Evolutionary conservation across 1,140 invertebrate species (phyloP), one percentile per base, ranked within the genome.

Genomic region (Batillaria attramentaria): DNA sequence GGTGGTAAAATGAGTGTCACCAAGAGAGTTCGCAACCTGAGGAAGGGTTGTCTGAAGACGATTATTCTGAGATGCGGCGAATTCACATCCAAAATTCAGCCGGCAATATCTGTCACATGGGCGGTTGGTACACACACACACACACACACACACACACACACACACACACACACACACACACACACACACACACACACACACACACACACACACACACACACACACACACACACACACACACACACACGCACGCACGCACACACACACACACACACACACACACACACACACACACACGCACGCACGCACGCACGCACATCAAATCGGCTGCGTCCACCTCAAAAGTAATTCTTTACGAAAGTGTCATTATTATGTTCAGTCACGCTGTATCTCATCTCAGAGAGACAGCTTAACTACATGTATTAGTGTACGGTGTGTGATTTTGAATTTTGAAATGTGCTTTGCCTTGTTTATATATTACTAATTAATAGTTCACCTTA

Each of bases 221-320:
- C 54, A 20, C 54, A 60, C 54, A 20, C 54, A 5, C 31, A 20
- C 4, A 28, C 54, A 20, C 54, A 3, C 4, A 28, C 5, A 3
- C 54, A 20, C 4, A 20, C 4, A 20, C 54, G 31, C 20, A 3
- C 54, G 20, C 54, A 60, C 54, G 20, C 54, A 60, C 54, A 20
- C 54, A 60, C 54, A 20, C 54, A 60, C 54, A 60, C 5, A 60
- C 54, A 60, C 54, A 60, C 54, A 60, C 54, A 60, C 54, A 60
- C 54, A 20, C 54, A 60, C 54, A 20, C 54, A 60, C 20, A 20
- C 54, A 60, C 54, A 28, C 54, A 60, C 54, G 20, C 54, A 60
- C 54, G 20, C 54, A 60, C 20, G 54, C 54, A 60, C 54, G 54
- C 54, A 60, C 54, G 31, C 54, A 60, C 54, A 50, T 20, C 20